These are phyloP conservation scores for Macrotus californicus DNA, from an alignment of 2,113 vertebrate genomes.

Conservation along the genomic window DNA sequence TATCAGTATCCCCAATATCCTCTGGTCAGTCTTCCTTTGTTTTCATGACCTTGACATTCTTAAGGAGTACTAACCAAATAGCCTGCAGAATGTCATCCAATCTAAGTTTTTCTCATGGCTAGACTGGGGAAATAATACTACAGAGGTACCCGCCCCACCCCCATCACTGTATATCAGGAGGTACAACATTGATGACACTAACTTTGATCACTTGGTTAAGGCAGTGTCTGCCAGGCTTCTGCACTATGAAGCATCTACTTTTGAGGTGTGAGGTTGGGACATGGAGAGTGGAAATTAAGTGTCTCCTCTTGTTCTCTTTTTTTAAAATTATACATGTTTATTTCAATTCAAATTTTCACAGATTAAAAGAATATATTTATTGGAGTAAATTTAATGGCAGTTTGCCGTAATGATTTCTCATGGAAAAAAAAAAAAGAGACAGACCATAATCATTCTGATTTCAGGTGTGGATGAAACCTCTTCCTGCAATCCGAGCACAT, in stretches of 20 bases:
- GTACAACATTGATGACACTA: accelerated
- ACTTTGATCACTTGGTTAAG: background rate
- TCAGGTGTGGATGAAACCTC: background rate
- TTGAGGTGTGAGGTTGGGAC: background rate
- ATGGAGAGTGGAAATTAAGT: background rate
- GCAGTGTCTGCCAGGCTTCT: background rate
- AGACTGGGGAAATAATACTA: background rate
- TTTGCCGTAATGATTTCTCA: slow-evolving; percentile 15
- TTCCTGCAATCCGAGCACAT: background rate
- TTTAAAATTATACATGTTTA: slow-evolving; percentile 42
- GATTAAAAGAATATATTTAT: slow-evolving; percentile 28
- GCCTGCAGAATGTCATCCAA: background rate
- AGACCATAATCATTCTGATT: background rate
- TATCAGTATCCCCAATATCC: background rate
- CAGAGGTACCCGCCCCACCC: background rate
- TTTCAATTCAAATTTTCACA: slow-evolving; percentile 44
- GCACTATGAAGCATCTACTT: background rate
- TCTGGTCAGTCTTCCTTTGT: background rate
- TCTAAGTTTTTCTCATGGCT: background rate
- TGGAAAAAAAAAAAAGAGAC: background rate
- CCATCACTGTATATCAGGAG: background rate
- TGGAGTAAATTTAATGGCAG: background rate
- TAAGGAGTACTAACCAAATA: background rate
- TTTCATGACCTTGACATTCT: background rate
- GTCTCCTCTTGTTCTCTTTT: no score